phyloP scores from a whole-genome alignment of 1,140 invertebrate species.

The Drosophila aff. region DNA sequence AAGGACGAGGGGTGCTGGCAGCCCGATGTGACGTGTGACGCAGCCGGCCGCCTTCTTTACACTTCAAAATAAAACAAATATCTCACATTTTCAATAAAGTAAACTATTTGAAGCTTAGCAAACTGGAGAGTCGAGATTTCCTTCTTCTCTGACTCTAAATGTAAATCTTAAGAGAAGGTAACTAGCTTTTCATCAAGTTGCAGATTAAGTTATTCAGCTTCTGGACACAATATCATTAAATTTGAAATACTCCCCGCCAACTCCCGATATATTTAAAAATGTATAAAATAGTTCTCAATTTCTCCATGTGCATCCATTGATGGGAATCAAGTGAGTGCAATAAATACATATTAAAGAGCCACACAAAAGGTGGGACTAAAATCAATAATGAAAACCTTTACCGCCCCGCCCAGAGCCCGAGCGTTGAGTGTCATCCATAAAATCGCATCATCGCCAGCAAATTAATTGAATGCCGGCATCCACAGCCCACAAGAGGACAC shows the following conservation, averaged over 20 bases:
- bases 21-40: conserved; percentile 24
- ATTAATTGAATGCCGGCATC: conserved; percentile 74
- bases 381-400: conserved; percentile 71
- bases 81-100: neutral
- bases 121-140: neutral
- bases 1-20: conserved; percentile 18
- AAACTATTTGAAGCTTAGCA: neutral
- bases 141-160: neutral
- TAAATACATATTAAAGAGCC: conserved; percentile 61
- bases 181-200: neutral
- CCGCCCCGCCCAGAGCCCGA: conserved; percentile 8
- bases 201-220: neutral
- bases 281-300: neutral
- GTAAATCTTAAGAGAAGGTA: no score
- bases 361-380: conserved; percentile 39
- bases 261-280: neutral
- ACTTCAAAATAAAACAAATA: neutral
- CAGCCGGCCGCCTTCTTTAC: conserved; percentile 21
- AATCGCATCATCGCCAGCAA: conserved; percentile 58
- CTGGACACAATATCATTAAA: neutral
- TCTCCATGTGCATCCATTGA: conserved; percentile 36
- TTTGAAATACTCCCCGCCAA: no score
- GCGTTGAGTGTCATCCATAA: conserved; percentile 56
- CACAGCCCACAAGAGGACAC: conserved; percentile 20
- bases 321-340: conserved; percentile 75